phyloP scores from a whole-genome alignment of 2,888 invertebrate genomes.

The Neuroscelio doddi region DNA sequence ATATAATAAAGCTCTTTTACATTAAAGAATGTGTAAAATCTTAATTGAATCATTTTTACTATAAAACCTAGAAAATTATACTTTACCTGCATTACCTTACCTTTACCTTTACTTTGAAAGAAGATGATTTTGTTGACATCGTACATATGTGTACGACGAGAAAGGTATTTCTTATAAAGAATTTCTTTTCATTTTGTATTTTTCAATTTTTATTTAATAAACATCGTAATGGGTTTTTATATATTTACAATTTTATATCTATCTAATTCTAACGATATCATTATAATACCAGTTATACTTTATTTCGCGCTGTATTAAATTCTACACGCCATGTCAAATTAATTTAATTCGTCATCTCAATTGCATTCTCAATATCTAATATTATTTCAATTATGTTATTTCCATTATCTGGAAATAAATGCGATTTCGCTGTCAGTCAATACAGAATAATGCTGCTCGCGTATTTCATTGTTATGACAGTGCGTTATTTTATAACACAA shows the following conservation, averaged over 20 bases:
- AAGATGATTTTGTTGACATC: neutral
- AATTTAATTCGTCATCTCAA: conserved; percentile 29
- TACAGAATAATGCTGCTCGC: conserved; percentile 23
- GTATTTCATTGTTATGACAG: conserved; percentile 30
- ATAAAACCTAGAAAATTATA: too few species aligned
- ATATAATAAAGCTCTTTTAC: too few species aligned
- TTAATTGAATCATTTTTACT: too few species aligned
- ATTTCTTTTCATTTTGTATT: neutral
- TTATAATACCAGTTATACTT: conserved; percentile 53
- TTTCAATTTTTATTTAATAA: conserved; percentile 61
- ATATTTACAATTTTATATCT: conserved; percentile 66
- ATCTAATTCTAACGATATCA: conserved; percentile 65
- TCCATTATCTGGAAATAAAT: conserved; percentile 24
- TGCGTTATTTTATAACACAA: conserved; percentile 18
- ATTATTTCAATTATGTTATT: conserved; percentile 17
- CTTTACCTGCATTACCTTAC: neutral
- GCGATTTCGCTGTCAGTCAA: conserved; percentile 23
- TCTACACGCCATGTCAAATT: conserved; percentile 23
- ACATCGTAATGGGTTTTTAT: conserved; percentile 64
- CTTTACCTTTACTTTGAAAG: neutral
- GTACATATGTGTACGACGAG: too few species aligned
- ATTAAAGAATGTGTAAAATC: too few species aligned
- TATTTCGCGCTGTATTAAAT: conserved; percentile 19
- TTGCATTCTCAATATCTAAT: conserved; percentile 24
- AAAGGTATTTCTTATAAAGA: too few species aligned